Evolutionary conservation across 1,140 invertebrate species (phyloP).

Genomic region (Diorhabda carinulata): DNA sequence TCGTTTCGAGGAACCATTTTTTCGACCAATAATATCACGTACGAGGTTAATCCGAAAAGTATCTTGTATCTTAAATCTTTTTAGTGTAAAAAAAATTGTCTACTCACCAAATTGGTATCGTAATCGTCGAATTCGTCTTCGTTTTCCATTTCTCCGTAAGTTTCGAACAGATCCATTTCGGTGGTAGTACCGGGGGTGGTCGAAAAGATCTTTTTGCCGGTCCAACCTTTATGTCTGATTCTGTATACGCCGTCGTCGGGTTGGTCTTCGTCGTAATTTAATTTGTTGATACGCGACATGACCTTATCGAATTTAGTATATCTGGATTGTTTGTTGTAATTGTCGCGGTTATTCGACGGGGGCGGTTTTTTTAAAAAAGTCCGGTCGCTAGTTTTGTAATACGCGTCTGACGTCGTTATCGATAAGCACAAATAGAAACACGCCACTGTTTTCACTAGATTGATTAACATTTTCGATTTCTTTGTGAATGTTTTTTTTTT

Average conservation of each 20-base stretch:
- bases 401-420: background rate
- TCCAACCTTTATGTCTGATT: slow-evolving; percentile 6
- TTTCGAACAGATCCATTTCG: slow-evolving; percentile 4
- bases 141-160: background rate
- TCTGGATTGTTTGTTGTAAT: slow-evolving; percentile 1
- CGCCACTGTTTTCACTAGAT: background rate
- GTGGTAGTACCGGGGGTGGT: slow-evolving; percentile 3
- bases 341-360: background rate
- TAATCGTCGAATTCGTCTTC: slow-evolving; percentile 5
- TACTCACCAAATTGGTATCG: background rate
- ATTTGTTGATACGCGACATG: slow-evolving; percentile 1
- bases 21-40: background rate
- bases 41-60: too few species aligned
- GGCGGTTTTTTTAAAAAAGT: background rate
- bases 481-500: background rate
- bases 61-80: too few species aligned
- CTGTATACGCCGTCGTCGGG: background rate
- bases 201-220: background rate
- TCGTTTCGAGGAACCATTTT: background rate
- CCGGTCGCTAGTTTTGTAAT: background rate
- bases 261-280: background rate
- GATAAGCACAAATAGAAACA: slow-evolving; percentile 8
- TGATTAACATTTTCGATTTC: slow-evolving; percentile 6
- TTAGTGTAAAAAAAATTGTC: background rate
- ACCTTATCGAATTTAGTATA: slow-evolving; percentile 6